Conservation (phyloP, 2,113 vertebrate species). For the Tichodroma muraria region DNA sequence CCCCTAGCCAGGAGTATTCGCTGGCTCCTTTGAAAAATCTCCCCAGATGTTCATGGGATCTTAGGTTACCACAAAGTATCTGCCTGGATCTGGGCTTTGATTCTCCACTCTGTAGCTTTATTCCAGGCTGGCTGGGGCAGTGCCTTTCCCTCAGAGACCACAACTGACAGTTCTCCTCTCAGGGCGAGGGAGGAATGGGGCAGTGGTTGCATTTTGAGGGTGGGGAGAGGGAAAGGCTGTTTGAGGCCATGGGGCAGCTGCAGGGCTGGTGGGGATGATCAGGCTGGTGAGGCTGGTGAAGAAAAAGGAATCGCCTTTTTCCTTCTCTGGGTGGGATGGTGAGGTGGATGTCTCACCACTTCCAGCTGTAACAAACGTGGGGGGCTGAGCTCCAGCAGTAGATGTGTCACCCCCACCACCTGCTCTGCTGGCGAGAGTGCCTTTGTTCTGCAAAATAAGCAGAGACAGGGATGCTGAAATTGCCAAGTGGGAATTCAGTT, state of each 20-base stretch:
- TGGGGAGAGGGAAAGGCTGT: background rate
- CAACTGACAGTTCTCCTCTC: constrained; percentile 22
- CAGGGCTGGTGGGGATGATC: background rate
- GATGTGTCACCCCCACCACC: background rate
- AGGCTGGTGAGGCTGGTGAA: no score
- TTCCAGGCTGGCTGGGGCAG: background rate
- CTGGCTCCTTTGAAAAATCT: constrained; percentile 5
- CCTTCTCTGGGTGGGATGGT: background rate
- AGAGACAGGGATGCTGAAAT: background rate
- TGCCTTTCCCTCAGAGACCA: constrained; percentile 30
- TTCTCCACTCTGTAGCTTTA: background rate
- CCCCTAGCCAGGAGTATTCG: background rate
- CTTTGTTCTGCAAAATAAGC: background rate
- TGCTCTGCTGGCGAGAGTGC: background rate
- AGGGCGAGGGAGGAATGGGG: background rate
- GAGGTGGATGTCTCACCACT: background rate
- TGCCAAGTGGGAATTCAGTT: background rate
- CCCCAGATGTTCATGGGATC: background rate
- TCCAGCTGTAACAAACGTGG: background rate
- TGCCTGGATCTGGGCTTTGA: constrained; percentile 23
- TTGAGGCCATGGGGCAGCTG: background rate
- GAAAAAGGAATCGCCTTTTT: background rate
- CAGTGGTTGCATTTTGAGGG: background rate
- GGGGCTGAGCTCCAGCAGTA: background rate
- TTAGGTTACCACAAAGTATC: background rate